Base-by-base conservation (phyloP, 2,888 invertebrate species). In the Epirrhoe tristata region DNA sequence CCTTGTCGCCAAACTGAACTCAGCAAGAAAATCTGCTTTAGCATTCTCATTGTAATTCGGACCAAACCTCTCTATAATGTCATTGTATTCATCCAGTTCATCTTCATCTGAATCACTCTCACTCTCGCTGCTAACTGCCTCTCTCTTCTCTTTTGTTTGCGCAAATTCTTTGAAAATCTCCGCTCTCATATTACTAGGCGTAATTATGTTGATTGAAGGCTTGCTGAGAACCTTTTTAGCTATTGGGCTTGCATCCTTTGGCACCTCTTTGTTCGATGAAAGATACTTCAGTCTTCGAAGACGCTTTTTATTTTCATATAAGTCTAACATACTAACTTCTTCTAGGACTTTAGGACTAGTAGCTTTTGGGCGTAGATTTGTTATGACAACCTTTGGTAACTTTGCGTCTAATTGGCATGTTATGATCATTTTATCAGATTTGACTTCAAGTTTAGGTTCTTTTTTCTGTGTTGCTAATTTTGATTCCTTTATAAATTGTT, bases 1-100 rank as follows among this genome's bases (percentile, higher is more conserved):
- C 63, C 93, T 91, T n/a, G 96, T 95, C 6, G 95, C 95, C 66
- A 96, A 85, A 58, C 93, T 94, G 71, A 96, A 95, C 73, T 94
- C 90, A 32, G 95, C 93, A 60, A 96, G 89, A 81, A 96, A 96
- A 14, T 94, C 88, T 14, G 94, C 81, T 81, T 96, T 88, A 3
- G 72, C 77, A 56, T 91, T 89, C 36, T 93, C 87, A 71, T 94
- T 93, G 16, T 94, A 66, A 90, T 92, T 64, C 90, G 73, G 57
- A 6, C 81, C 79, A 69, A 81, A 91, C 53, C 86, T 94, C 71
- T 94, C 93, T 54, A 94, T 95, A 31, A 96, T 94, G 84, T 79
- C 74, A 51, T 85, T 81, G 69, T 95, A 94, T 70, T 92, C 84
- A 63, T 87, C 87, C 52, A 94, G 87, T 63, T 91, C 90, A 1